These are phyloP conservation scores for Enteromius trimaculatus DNA, from an alignment of 2,797 vertebrate genomes.

Conservation along the genomic window DNA sequence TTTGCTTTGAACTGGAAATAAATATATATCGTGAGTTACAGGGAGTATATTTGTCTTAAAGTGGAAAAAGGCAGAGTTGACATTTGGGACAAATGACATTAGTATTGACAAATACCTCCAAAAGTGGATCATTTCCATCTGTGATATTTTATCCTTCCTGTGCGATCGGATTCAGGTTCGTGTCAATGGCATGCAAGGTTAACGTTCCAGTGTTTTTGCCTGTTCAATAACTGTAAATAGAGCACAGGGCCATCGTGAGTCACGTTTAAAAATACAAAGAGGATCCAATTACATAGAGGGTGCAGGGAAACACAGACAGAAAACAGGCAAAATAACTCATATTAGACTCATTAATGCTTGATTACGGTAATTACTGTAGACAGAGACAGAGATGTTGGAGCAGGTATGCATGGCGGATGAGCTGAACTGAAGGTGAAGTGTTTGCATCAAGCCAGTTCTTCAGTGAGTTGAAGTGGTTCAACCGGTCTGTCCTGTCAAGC, in stretches of 20 bases:
- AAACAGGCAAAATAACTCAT: not conserved
- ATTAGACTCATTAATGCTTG: not conserved
- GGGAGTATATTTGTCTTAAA: not conserved
- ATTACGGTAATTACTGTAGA: not conserved
- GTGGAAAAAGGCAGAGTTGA: not conserved
- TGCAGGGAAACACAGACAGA: not conserved
- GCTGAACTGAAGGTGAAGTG: not conserved
- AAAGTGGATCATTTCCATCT: not conserved
- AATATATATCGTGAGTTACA: not conserved
- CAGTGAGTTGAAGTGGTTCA: not conserved
- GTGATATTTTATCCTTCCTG: constrained; percentile 2
- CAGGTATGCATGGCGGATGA: not conserved
- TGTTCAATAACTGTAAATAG: constrained; percentile 47
- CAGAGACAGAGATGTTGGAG: not conserved
- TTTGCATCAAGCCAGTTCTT: not conserved
- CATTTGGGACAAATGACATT: not conserved
- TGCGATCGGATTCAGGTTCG: constrained; percentile 4
- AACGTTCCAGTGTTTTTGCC: not conserved
- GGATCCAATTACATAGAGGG: constrained; percentile 54
- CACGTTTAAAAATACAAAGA: constrained; percentile 58
- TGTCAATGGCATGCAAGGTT: constrained; percentile 26
- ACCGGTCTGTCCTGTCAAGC: constrained; percentile 19
- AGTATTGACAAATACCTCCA: not conserved
- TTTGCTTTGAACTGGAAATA: not conserved
- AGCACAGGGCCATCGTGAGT: constrained; percentile 42